Evolutionary conservation across 2,113 vertebrate genomes (phyloP), one percentile per base, ranked within the genome.

Genomic region (Tamias sibiricus): DNA sequence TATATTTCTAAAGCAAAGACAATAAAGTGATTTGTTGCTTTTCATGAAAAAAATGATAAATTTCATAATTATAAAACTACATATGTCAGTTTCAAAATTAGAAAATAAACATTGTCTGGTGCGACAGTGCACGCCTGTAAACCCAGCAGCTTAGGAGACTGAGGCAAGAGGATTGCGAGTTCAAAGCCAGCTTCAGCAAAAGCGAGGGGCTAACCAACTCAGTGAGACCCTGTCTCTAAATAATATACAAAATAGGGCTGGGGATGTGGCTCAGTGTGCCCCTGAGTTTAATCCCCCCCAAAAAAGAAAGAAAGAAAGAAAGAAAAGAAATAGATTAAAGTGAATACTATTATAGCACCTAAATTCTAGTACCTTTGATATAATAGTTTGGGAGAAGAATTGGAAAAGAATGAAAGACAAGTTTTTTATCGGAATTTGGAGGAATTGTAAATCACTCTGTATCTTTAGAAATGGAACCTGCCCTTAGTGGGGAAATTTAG

Each of bases 11-110:
- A 35, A 52, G 42, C 1, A 80, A n/a, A 81, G 80, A 83, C 42
- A 75, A 40, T 49, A 72, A 72, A 85, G 37, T 72, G 19, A 68
- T 77, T 47, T 80, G 30, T 42, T 87, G 42, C 22, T 93, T 96
- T 68, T 90, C 80, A 64, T 74, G 47, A 49, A 94, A 83, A 86
- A 89, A 91, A 69, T 19, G 42, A 72, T 35, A 92, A 87, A 93
- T 66, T 40, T 71, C 19, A 68, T 62, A 68, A 71, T 79, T 93
- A 87, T 83, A 87, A 93, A 90, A 32, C 2, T 13, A 74, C 17
- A 54, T 37, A 17, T 52, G 30, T 81, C 71, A 57, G 83, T 80
- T 95, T 92, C 76, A 72, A 3, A 86, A 79, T 35, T 40, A 49
- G 14, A 74, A 91, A 95, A 83, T 69, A 90, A 92, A 82, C 17